Conservation (phyloP, 1,140 invertebrate genomes). For the Harlomillsia oculata region DNA sequence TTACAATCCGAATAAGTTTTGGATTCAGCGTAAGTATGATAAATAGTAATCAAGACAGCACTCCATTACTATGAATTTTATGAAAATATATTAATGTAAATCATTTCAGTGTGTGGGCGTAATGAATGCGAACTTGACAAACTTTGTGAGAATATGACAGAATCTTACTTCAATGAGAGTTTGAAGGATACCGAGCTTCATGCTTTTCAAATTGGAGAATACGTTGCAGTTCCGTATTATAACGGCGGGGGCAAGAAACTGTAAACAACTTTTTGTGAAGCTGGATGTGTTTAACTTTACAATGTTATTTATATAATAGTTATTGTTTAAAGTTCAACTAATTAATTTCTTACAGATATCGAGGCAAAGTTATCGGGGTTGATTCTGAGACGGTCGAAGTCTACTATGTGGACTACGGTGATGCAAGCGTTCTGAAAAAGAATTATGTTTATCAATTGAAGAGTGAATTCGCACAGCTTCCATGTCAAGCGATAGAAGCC, state of each 20-base stretch:
- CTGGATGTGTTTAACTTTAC: too few relatives aligned
- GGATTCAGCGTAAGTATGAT: conserved; percentile 22
- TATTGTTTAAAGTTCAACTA: neutral
- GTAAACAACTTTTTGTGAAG: conserved; percentile 23
- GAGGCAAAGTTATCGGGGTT: conserved; percentile 22
- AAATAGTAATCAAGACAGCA: neutral
- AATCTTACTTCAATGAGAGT: conserved; percentile 14
- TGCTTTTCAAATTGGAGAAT: conserved; percentile 24
- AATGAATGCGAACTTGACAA: conserved; percentile 29
- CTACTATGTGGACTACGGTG: conserved; percentile 31
- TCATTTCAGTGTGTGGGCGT: conserved; percentile 12
- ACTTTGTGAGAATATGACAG: conserved; percentile 29
- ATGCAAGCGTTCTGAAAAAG: neutral
- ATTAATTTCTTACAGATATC: conserved; percentile 20
- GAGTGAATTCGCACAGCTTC: conserved; percentile 20
- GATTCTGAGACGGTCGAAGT: conserved; percentile 18
- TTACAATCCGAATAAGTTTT: conserved; percentile 32
- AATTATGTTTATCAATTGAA: conserved; percentile 13
- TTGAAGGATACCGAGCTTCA: neutral
- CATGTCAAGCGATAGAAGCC: conserved; percentile 32
- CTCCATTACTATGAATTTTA: neutral
- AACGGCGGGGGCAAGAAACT: conserved; percentile 28
- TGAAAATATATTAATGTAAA: neutral
- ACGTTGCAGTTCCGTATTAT: conserved; percentile 26
- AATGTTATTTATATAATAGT: too few relatives aligned